Evolutionary conservation across 2,113 vertebrate genomes (phyloP), one percentile per base, ranked within the genome.

Genomic region (Puffinus mauretanicus): DNA sequence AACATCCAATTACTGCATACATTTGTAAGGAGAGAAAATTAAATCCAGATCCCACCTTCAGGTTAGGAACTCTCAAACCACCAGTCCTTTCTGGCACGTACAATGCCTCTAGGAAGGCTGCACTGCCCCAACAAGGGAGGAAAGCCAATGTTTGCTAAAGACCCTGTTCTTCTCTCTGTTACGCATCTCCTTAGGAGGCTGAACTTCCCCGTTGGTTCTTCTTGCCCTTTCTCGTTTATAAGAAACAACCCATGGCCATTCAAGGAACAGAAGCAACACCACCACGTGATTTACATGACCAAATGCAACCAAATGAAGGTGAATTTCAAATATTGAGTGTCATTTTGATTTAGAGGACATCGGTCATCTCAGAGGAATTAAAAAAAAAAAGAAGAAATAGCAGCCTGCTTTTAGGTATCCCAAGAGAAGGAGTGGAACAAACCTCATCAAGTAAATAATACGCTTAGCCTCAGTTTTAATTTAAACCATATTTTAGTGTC

Each of bases 401-500:
- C 52, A 76, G 94, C 30, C 58, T 69, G 49, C 34, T 61, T 89
- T 90, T 94, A 92, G 71, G 84, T 90, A 61, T 88, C 80, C 69
- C 80, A 94, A 82, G 92, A 93, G 75, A 4, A 93, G 16, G 19
- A 95, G 69, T 57, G 87, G 61, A 96, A 81, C 47, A 94, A 95
- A 92, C 85, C 77, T 87, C 83, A 92, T 94, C 88, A 95, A 92
- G 77, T 94, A 94, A 95, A 95, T 84, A 96, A 91, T 69, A 79
- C 0, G 3, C 73, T 96, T 83, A 89, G 81, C 52, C 57, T 91
- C 70, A 66, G 47, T 87, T 96, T 92, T 95, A 95, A 97, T 96
- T 94, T 94, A 94, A 96, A 85, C 91, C 94, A 94, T 87, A 84
- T 82, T 96, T 95, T 85, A 94, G 95, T 71, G 52, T 84, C 78